phyloP scores from a whole-genome alignment of 2,888 invertebrate genomes.

The Nomada hirtipes region DNA sequence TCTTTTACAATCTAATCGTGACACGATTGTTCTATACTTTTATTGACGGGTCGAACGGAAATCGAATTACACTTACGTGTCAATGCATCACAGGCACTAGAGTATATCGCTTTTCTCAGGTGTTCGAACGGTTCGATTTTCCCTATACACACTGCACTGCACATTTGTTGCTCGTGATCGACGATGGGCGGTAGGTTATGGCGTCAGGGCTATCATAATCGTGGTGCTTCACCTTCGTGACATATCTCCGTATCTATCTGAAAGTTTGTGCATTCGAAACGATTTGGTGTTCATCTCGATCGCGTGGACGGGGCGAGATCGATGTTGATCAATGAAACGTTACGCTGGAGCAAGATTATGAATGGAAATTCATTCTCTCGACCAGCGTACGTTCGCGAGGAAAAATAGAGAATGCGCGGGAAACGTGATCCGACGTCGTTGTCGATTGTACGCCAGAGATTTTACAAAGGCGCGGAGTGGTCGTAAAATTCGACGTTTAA shows the following conservation, averaged over 20 bases:
- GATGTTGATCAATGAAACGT: too few species aligned
- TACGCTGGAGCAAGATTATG: too few species aligned
- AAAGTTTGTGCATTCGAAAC: not conserved
- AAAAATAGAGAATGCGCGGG: too few species aligned
- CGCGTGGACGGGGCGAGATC: not conserved
- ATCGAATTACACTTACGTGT: conserved; percentile 32
- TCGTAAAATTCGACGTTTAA: not conserved
- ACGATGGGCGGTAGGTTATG: conserved; percentile 35
- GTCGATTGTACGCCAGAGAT: not conserved
- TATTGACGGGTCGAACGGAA: conserved; percentile 26
- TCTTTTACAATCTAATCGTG: conserved; percentile 22
- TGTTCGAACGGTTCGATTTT: not conserved
- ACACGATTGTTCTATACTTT: conserved; percentile 21
- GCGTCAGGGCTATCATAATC: not conserved
- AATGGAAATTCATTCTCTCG: too few species aligned
- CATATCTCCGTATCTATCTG: too few species aligned
- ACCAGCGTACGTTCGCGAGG: too few species aligned
- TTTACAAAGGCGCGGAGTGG: not conserved
- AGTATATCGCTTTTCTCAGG: conserved; percentile 8
- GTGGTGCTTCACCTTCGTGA: not conserved
- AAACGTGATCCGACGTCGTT: too few species aligned
- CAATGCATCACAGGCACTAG: conserved; percentile 3
- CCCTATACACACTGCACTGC: not conserved
- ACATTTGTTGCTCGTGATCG: not conserved
- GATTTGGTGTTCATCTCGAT: too few species aligned